Percentiles rank a stretch among this genome's conserved stretches.
Conservation (phyloP, 2,888 invertebrate genomes). For the Cheilosia vernalis region DNA sequence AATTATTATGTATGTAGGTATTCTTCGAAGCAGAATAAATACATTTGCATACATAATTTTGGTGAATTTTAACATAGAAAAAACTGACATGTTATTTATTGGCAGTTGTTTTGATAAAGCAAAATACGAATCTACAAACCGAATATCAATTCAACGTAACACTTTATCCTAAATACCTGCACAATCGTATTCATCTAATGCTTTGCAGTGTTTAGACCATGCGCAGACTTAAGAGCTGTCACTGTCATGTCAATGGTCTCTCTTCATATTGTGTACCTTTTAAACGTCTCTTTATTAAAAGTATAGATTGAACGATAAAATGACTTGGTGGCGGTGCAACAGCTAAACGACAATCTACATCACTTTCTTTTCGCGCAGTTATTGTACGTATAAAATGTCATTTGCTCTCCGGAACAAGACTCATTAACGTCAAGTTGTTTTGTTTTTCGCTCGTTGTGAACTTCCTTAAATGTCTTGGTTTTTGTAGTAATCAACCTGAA, state of each 20-base stretch:
- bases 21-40: slow-evolving; percentile 8
- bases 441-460: slow-evolving; percentile 12
- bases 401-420: slow-evolving; percentile 33
- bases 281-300: slow-evolving; percentile 14
- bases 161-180: slow-evolving; percentile 18
- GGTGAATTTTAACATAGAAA: slow-evolving; percentile 8
- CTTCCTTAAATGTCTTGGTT: slow-evolving; percentile 16
- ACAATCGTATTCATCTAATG: not conserved
- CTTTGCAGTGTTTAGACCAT: not conserved
- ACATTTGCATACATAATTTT: slow-evolving; percentile 35
- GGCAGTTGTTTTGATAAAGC: not conserved
- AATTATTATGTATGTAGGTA: not conserved
- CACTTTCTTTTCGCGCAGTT: slow-evolving; percentile 42
- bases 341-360: slow-evolving; percentile 1
- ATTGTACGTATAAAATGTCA: slow-evolving; percentile 40
- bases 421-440: not conserved
- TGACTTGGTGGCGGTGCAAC: not conserved
- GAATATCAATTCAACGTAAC: slow-evolving; percentile 11
- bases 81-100: slow-evolving; percentile 13
- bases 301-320: slow-evolving; percentile 36
- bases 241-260: slow-evolving; percentile 25
- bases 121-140: not conserved
- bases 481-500: slow-evolving; percentile 41
- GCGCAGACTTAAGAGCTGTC: not conserved
- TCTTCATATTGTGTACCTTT: not conserved